phyloP scores from a whole-genome alignment of 30 jellyfish, hydroid and myxozoan genomes.

The Rhopilema esculentum region DNA sequence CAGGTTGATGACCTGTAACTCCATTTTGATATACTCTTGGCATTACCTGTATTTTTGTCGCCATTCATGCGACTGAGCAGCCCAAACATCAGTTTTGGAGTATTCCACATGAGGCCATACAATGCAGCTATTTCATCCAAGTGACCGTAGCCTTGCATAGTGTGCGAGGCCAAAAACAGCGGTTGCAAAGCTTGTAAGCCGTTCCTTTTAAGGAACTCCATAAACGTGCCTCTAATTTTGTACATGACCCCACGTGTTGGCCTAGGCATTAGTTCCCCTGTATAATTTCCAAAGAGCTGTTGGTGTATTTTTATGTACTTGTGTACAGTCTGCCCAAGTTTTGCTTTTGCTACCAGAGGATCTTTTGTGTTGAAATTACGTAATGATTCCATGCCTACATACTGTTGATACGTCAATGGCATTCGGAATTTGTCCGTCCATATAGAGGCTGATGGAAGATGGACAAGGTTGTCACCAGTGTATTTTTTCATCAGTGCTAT shows the following conservation, averaged over 20 bases:
- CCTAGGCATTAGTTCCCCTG: constrained; percentile 92
- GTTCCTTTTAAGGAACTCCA: constrained; percentile 67
- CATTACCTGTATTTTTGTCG: constrained; percentile 47
- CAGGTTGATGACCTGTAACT: too few relatives aligned
- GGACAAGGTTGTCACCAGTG: constrained; percentile 56
- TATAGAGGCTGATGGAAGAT: constrained; percentile 74
- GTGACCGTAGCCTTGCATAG: constrained; percentile 96
- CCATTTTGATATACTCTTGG: too few relatives aligned
- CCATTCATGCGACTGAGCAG: constrained; percentile 66
- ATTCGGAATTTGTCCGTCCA: constrained; percentile 65
- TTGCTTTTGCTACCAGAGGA: constrained; percentile 7
- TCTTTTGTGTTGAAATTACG: constrained; percentile 50
- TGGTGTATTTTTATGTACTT: constrained; percentile 61
- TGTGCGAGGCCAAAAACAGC: constrained; percentile 68
- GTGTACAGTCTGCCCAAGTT: constrained; percentile 40
- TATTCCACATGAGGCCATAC: constrained; percentile 95
- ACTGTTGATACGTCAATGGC: constrained; percentile 53
- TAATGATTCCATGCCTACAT: constrained; percentile 46
- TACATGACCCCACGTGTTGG: constrained; percentile 77
- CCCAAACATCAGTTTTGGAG: constrained; percentile 83
- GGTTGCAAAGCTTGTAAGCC: constrained; percentile 69
- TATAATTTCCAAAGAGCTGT: constrained; percentile 74
- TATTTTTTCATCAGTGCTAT: constrained; percentile 59
- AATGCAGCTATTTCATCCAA: constrained; percentile 87
- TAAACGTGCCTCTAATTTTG: constrained; percentile 75